Evolutionary conservation across 2,797 vertebrate species (phyloP).

Genomic region (Pipistrellus pipistrellus): DNA sequence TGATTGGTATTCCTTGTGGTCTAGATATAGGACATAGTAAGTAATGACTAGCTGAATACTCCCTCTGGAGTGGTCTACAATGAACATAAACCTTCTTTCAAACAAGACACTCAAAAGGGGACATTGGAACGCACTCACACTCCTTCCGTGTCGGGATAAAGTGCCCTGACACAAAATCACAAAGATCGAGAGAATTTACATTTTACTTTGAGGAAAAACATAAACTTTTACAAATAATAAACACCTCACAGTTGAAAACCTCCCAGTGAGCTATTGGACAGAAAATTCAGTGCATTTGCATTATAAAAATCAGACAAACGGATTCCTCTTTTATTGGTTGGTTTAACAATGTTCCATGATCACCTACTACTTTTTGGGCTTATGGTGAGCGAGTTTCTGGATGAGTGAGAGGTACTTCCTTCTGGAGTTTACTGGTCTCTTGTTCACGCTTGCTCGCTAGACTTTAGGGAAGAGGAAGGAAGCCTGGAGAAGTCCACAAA

Average conservation of each 20-base stretch:
- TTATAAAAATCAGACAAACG: background rate
- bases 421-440: background rate
- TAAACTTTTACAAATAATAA: slow-evolving; percentile 50
- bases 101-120: background rate
- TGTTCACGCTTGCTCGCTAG: background rate
- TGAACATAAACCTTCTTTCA: background rate
- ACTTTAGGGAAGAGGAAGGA: background rate
- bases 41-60: background rate
- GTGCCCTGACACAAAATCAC: background rate
- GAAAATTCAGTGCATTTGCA: background rate
- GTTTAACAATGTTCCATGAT: background rate
- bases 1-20: background rate
- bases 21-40: background rate
- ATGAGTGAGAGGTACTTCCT: background rate
- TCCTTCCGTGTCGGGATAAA: background rate
- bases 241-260: background rate
- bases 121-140: background rate
- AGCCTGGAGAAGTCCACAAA: background rate
- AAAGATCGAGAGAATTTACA: background rate
- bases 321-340: background rate
- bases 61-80: background rate
- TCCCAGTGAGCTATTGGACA: background rate
- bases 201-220: slow-evolving; percentile 7
- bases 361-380: background rate
- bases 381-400: background rate